Conservation (phyloP, 2,797 vertebrate species). For the Lepilemur ruficaudatus region DNA sequence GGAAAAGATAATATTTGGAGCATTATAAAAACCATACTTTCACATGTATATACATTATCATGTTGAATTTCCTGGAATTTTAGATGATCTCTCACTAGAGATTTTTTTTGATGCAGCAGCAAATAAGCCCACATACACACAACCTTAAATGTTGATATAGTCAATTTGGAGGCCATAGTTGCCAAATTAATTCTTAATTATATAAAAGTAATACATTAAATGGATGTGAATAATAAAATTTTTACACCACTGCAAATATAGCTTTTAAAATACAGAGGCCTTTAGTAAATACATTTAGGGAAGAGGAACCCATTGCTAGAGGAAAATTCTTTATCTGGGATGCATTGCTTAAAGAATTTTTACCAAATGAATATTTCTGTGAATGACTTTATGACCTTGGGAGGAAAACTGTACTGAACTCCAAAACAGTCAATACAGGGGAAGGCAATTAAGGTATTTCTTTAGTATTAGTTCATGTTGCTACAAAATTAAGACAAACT, state of each 20-base stretch:
- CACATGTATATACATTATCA: not conserved
- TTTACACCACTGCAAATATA: constrained; percentile 25
- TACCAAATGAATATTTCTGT: constrained; percentile 37
- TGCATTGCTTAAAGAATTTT: constrained; percentile 25
- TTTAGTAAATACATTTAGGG: constrained; percentile 11
- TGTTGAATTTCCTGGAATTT: constrained; percentile 8
- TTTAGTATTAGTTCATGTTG: constrained; percentile 24
- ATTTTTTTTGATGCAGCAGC: not conserved
- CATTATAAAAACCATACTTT: not conserved
- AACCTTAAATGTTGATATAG: not conserved
- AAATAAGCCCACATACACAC: not conserved
- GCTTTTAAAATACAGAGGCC: not conserved
- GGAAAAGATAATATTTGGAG: constrained; percentile 6
- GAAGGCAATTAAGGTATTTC: not conserved
- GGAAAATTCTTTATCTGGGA: not conserved
- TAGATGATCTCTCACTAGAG: not conserved
- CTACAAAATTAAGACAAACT: constrained; percentile 30
- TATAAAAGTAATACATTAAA: not conserved
- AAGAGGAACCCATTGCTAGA: not conserved
- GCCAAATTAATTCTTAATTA: constrained; percentile 25
- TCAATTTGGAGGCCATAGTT: not conserved
- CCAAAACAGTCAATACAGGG: not conserved
- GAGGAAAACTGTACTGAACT: constrained; percentile 23
- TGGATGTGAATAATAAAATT: constrained; percentile 2
- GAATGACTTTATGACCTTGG: not conserved